phyloP scores from a whole-genome alignment of 2,888 invertebrate genomes.

The Dolomedes plantarius region DNA sequence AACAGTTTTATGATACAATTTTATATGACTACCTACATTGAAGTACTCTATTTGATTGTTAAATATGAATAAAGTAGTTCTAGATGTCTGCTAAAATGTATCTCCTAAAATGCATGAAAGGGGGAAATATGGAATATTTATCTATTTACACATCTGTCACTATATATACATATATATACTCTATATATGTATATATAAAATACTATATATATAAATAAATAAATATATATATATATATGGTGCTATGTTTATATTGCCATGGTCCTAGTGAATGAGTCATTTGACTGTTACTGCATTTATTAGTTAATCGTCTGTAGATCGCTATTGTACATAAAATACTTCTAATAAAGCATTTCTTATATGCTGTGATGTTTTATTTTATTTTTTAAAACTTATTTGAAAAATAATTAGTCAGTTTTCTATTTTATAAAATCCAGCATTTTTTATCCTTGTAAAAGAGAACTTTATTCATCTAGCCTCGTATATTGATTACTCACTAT shows the following conservation, averaged over 20 bases:
- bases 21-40: slow-evolving; percentile 31
- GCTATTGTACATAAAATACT: slow-evolving; percentile 63
- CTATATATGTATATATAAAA: slow-evolving; percentile 13
- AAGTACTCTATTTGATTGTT: slow-evolving; percentile 17
- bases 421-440: too few relatives aligned
- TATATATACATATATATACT: not conserved
- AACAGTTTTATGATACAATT: slow-evolving; percentile 46
- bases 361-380: not conserved
- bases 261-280: slow-evolving; percentile 54
- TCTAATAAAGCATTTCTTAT: slow-evolving; percentile 49
- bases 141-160: not conserved
- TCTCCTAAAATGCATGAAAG: slow-evolving; percentile 17
- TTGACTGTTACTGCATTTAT: slow-evolving; percentile 68
- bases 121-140: slow-evolving; percentile 6
- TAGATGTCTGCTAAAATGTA: slow-evolving; percentile 25
- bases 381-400: too few relatives aligned
- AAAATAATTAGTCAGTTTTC: too few relatives aligned
- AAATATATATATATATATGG: slow-evolving; percentile 56
- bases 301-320: slow-evolving; percentile 45
- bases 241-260: slow-evolving; percentile 70
- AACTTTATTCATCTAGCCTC: too few relatives aligned
- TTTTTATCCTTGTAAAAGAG: too few relatives aligned
- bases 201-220: slow-evolving; percentile 28
- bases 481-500: too few relatives aligned
- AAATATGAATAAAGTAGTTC: slow-evolving; percentile 21